A percentile compares a stretch with the other conserved stretches of the same genome.
Conservation (phyloP, 2,113 vertebrate species). For the Anguilla japonica region DNA sequence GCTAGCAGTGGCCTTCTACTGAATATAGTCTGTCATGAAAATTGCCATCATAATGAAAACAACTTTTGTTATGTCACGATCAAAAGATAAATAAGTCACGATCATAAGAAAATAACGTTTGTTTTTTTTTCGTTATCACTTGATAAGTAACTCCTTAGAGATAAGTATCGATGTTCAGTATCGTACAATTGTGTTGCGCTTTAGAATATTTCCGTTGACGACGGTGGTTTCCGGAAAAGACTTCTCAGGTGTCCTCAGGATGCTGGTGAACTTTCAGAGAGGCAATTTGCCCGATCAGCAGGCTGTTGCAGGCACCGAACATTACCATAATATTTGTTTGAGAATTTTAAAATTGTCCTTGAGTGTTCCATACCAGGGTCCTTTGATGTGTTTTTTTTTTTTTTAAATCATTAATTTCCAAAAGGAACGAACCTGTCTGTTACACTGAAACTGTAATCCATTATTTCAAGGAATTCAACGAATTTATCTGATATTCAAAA, state of each 20-base stretch:
- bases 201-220: too few relatives aligned
- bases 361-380: neutral
- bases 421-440: slow-evolving; percentile 22
- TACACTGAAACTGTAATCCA: slow-evolving; percentile 39
- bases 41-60: too few relatives aligned
- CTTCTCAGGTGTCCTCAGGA: neutral
- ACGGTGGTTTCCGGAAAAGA: too few relatives aligned
- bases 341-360: slow-evolving; percentile 20
- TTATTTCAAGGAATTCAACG: slow-evolving; percentile 41
- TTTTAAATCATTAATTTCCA: slow-evolving; percentile 21
- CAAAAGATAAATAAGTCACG: too few relatives aligned
- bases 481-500: slow-evolving; percentile 35
- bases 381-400: slow-evolving; percentile 8
- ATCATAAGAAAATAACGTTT: too few relatives aligned
- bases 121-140: too few relatives aligned
- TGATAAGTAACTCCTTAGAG: too few relatives aligned
- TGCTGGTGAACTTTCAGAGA: neutral
- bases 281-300: neutral
- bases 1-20: too few relatives aligned
- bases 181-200: too few relatives aligned
- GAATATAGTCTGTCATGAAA: too few relatives aligned
- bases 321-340: slow-evolving; percentile 18
- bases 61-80: too few relatives aligned
- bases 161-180: too few relatives aligned
- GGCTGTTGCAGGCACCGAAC: neutral